Evolutionary conservation across 2,797 vertebrate genomes (phyloP), one percentile per base, ranked within the genome.

Genomic region (Sebastes vulpes): DNA sequence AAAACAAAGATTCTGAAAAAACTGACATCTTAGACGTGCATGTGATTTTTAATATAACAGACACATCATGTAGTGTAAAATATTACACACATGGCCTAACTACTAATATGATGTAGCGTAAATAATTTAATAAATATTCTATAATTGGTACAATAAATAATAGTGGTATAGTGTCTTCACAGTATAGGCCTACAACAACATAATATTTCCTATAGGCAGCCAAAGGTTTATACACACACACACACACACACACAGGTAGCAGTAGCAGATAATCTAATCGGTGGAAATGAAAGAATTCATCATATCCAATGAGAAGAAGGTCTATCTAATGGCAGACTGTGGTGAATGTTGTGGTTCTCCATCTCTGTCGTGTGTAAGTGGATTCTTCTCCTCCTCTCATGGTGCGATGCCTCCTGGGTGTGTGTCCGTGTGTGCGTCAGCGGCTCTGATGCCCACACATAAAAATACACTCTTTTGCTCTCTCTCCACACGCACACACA

Each of bases 211-310:
- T 35, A n/a, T 4, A 32, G 6, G 3, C 16, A 69, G 20, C 25
- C 12, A 57, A 28, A 12, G 65, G n/a, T 2, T 29, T 28, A 5
- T 5, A 25, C 54, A 67, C 18, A 31, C 25, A 48, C 42, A 67
- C 18, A 65, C 42, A 72, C 56, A 56, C 48, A 59, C 20, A 57
- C 59, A 70, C 54, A 23, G 58, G 7, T 14, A 67, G 54, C 35
- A 56, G 56, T 53, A 69, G 28, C 46, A 66, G 57, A 73, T 81
- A 89, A 93, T 94, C 79, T 72, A 64, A 95, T 95, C 70, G 70
- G 54, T 70, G 80, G 61, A 94, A 94, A 95, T 95, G 93, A 96
- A 93, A 94, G 68, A 88, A 96, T 95, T 93, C 83, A 79, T 96
- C 95, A 94, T 88, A 75, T 11, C 77, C 69, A 53, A 18, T 66